Evolutionary conservation across 1,140 invertebrate species (phyloP).

Genomic region (Episyrphus balteatus): DNA sequence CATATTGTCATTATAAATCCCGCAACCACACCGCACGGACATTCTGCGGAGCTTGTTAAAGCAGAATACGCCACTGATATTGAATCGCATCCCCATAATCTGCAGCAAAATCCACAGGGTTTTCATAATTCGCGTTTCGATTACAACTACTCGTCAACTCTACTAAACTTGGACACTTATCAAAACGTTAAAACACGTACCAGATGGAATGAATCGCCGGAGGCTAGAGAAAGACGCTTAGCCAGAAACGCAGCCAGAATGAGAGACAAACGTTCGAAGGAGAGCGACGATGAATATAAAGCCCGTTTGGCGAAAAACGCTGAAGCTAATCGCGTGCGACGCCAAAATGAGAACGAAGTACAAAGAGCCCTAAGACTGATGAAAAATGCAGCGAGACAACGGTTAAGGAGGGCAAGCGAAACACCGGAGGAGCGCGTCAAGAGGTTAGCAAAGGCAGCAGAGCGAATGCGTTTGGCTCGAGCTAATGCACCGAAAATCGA

Average conservation of each 20-base stretch:
- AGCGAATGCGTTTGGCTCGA: slow-evolving; percentile 26
- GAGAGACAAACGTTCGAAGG: slow-evolving; percentile 31
- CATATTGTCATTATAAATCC: no score
- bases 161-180: not conserved
- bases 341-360: slow-evolving; percentile 36
- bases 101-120: not conserved
- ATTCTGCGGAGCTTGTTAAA: no score
- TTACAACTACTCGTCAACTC: not conserved
- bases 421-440: slow-evolving; percentile 39
- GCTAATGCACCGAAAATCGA: slow-evolving; percentile 32
- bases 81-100: not conserved
- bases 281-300: slow-evolving; percentile 31
- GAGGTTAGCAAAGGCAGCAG: slow-evolving; percentile 38
- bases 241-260: slow-evolving; percentile 33
- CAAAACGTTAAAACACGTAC: not conserved
- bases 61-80: no score
- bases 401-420: slow-evolving; percentile 36
- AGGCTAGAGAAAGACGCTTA: slow-evolving; percentile 27
- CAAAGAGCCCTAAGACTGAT: slow-evolving; percentile 39
- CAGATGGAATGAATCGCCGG: slow-evolving; percentile 32
- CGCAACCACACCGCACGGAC: no score
- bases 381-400: slow-evolving; percentile 34
- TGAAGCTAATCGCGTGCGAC: slow-evolving; percentile 32
- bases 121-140: not conserved
- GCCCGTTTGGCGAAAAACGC: slow-evolving; percentile 32